Base-by-base conservation (phyloP, 2,888 invertebrate species). In the Plusia festucae region DNA sequence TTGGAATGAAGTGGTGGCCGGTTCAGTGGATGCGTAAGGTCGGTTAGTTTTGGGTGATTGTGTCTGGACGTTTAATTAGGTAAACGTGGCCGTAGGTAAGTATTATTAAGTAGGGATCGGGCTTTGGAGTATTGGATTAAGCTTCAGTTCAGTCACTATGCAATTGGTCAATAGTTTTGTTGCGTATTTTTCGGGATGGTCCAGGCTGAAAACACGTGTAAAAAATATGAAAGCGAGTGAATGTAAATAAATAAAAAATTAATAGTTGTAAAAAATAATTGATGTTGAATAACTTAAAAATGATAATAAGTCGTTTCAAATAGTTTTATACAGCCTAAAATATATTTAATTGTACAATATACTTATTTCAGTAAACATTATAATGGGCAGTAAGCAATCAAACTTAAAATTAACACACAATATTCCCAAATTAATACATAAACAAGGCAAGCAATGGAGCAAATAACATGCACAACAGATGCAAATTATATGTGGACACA, bases 401-500 rank as follows among this genome's bases (percentile, higher is more conserved):
- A 49, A 65, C 20, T 16, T 49, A 51, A 55, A 49, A 40, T 5
- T 34, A 11, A 15, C 40, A 15, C 15, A 40, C 40, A 40, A 40
- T 40, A n/a, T n/a, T 4, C 15, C 40, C 11, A 61, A 60, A 8
- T n/a, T n/a, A n/a, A 44, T 15, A 53, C 44, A 65, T 58, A 53
- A 58, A 60, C 34, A 65, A 74, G 68, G 49, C 51, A 59, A 34
- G 53, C 54, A 67, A 20, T 40, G 58, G 15, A 61, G 44, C 53
- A 60, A 18, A 58, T 53, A 57, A 61, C 60, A 60, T 52, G n/a
- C 18, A 52, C 68, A 49, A 44, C 81, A 74, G 76, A 77, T 82
- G 82, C 76, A 77, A 82, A 82, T 82, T 82, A 82, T 73, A 70
- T 65, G 70, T 64, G 66, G 62, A 53, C 49, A 53, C 46, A 63